Percentiles rank a stretch among this genome's conserved stretches.
phyloP scores from a whole-genome alignment of 1,140 invertebrate genomes.

The Euglossa dilemma region DNA sequence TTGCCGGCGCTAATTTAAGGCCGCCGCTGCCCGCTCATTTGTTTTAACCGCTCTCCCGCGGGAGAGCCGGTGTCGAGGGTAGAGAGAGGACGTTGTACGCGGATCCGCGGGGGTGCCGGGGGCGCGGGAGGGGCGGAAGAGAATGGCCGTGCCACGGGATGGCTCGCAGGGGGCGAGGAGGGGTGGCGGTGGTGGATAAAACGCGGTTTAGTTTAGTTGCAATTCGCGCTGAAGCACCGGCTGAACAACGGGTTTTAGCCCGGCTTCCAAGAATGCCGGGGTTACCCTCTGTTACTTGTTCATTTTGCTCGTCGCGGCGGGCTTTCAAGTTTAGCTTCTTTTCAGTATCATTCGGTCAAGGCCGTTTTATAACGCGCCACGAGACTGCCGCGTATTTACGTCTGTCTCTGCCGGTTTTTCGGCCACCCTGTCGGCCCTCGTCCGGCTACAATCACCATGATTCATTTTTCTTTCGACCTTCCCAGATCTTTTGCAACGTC shows the following conservation, averaged over 20 bases:
- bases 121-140: not conserved
- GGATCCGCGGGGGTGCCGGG: slow-evolving; percentile 23
- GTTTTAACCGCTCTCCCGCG: slow-evolving; percentile 80
- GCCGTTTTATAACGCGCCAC: slow-evolving; percentile 35
- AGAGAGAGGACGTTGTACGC: slow-evolving; percentile 41
- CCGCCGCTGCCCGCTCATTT: slow-evolving; percentile 80
- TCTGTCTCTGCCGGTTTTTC: not conserved
- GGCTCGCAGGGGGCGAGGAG: slow-evolving; percentile 28
- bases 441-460: not conserved
- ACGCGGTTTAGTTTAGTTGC: slow-evolving; percentile 76
- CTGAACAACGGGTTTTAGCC: slow-evolving; percentile 58
- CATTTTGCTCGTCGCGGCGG: slow-evolving; percentile 25
- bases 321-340: slow-evolving; percentile 48
- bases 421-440: not conserved
- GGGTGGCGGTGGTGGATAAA: slow-evolving; percentile 48
- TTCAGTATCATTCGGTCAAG: slow-evolving; percentile 56
- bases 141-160: slow-evolving; percentile 13
- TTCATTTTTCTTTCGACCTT: not conserved
- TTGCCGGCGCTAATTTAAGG: slow-evolving; percentile 81
- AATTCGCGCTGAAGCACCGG: slow-evolving; percentile 63
- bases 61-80: slow-evolving; percentile 57
- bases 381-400: not conserved
- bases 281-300: slow-evolving; percentile 48
- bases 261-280: slow-evolving; percentile 58
- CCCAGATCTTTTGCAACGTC: not conserved